These are phyloP conservation scores for Ennomos fuscantarius DNA, from an alignment of 2,888 invertebrate species.

Conservation along the genomic window DNA sequence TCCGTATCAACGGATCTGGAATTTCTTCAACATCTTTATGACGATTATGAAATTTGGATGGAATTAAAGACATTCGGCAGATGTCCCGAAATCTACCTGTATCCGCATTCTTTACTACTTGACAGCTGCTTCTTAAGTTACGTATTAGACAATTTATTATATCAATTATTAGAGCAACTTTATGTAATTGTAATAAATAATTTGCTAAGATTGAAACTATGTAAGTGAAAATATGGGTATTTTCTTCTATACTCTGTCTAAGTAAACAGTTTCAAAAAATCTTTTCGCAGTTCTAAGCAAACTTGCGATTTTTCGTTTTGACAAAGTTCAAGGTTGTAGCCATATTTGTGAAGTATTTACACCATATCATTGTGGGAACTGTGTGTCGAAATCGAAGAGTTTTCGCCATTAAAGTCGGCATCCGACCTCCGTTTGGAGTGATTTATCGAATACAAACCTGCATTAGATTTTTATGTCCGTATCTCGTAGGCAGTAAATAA, in stretches of 20 bases:
- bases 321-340: slow-evolving; percentile 42
- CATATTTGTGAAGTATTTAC: slow-evolving; percentile 35
- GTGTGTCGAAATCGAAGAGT: slow-evolving; percentile 68
- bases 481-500: slow-evolving; percentile 77
- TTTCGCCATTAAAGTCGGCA: slow-evolving; percentile 66
- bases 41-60: slow-evolving; percentile 14
- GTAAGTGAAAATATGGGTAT: neutral
- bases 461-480: slow-evolving; percentile 78
- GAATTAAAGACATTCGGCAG: slow-evolving; percentile 27
- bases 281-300: neutral
- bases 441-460: slow-evolving; percentile 45
- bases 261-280: neutral
- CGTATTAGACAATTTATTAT: too few species aligned
- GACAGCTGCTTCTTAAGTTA: slow-evolving; percentile 16
- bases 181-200: too few species aligned
- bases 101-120: slow-evolving; percentile 32
- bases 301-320: slow-evolving; percentile 1
- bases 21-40: slow-evolving; percentile 27
- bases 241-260: neutral
- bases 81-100: slow-evolving; percentile 26
- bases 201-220: too few species aligned
- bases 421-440: slow-evolving; percentile 40
- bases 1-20: slow-evolving; percentile 29
- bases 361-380: slow-evolving; percentile 61
- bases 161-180: too few species aligned